phyloP scores from a whole-genome alignment of 1,140 invertebrate genomes.

The Drosophila serrata region DNA sequence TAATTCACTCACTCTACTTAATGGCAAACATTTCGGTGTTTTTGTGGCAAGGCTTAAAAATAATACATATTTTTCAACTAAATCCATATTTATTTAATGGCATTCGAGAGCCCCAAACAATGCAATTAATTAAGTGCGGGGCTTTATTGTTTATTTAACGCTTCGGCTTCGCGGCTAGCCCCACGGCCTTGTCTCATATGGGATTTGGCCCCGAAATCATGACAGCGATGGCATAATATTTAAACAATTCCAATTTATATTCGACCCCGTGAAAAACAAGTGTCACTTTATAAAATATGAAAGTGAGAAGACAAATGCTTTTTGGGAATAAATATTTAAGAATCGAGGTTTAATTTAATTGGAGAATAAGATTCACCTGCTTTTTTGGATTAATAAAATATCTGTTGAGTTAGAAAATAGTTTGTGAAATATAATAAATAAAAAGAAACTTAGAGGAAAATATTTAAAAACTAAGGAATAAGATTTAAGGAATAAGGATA shows the following conservation, averaged over 20 bases:
- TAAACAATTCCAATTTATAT: slow-evolving; percentile 20
- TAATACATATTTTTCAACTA: slow-evolving; percentile 53
- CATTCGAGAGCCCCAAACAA: slow-evolving; percentile 20
- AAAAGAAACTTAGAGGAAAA: too few relatives aligned
- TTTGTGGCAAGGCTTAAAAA: slow-evolving; percentile 31
- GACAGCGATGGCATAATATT: slow-evolving; percentile 22
- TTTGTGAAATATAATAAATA: too few relatives aligned
- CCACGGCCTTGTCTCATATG: slow-evolving; percentile 34
- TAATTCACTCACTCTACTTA: slow-evolving; percentile 15
- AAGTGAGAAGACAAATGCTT: neutral
- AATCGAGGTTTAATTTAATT: too few relatives aligned
- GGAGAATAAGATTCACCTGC: too few relatives aligned
- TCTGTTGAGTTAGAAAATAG: too few relatives aligned
- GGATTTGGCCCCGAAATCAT: slow-evolving; percentile 30
- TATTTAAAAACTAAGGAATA: too few relatives aligned
- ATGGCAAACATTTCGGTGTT: slow-evolving; percentile 18
- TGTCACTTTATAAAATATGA: slow-evolving; percentile 25
- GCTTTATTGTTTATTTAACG: slow-evolving; percentile 57
- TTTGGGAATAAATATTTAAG: neutral
- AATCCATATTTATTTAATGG: slow-evolving; percentile 60
- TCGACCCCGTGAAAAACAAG: slow-evolving; percentile 4
- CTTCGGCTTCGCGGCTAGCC: slow-evolving; percentile 36
- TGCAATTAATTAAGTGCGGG: slow-evolving; percentile 54
- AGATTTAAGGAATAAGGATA: too few relatives aligned
- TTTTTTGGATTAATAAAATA: too few relatives aligned